Conservation (phyloP, 1,140 invertebrate species). For the Ganaspis sp. region DNA sequence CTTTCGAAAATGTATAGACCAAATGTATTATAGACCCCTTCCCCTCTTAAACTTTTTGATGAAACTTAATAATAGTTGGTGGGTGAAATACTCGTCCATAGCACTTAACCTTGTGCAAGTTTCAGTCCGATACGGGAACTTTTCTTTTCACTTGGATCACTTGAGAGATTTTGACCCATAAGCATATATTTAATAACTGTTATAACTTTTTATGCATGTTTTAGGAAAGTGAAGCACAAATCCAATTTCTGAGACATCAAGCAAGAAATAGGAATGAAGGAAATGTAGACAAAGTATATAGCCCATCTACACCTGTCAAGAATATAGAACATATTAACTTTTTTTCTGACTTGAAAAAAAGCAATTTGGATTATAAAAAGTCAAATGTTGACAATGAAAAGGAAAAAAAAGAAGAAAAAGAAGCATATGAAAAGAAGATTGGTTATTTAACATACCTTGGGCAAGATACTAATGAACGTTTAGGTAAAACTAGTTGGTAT, state of each 20-base stretch:
- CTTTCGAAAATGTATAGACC: too few species aligned
- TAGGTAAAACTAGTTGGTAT: constrained; percentile 90
- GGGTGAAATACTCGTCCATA: too few species aligned
- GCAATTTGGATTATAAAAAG: constrained; percentile 78
- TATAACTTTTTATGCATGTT: constrained; percentile 53
- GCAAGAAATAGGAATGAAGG: constrained; percentile 71
- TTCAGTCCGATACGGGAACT: too few species aligned
- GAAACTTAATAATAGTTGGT: too few species aligned
- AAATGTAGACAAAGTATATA: background rate
- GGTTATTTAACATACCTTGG: constrained; percentile 97
- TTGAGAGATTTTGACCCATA: too few species aligned
- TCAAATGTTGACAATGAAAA: constrained; percentile 92
- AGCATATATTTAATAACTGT: too few species aligned
- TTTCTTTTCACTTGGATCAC: too few species aligned
- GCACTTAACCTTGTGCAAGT: too few species aligned
- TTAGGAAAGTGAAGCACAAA: constrained; percentile 91
- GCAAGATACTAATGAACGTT: constrained; percentile 92
- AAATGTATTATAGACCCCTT: too few species aligned
- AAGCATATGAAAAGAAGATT: constrained; percentile 98
- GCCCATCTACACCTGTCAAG: constrained; percentile 70
- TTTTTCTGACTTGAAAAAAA: constrained; percentile 91
- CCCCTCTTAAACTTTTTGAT: too few species aligned
- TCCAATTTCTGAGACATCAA: constrained; percentile 84
- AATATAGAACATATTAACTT: constrained; percentile 88
- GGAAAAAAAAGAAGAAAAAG: constrained; percentile 94